A percentile compares a stretch with the other conserved stretches of the same genome.
Conservation (phyloP, 92 coral and sea anemone species). For the Muricea muricata region DNA sequence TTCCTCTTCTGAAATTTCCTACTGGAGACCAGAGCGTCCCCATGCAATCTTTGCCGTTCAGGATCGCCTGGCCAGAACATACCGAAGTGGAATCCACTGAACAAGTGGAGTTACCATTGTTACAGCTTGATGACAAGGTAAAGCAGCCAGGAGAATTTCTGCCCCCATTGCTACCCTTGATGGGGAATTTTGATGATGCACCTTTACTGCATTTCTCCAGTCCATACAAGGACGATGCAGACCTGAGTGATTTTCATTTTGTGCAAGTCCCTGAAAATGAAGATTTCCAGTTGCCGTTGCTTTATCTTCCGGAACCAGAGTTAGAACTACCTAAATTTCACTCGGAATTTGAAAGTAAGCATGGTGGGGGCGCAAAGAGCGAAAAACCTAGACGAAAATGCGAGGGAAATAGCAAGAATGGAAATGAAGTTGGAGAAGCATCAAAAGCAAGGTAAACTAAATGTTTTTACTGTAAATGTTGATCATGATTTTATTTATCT, state of each 20-base stretch:
- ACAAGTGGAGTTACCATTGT: slow-evolving; percentile 18
- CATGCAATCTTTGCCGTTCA: slow-evolving; percentile 22
- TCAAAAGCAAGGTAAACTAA: slow-evolving; percentile 21
- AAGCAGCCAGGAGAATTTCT: not conserved
- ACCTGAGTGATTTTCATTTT: slow-evolving; percentile 26
- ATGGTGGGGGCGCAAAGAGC: not conserved
- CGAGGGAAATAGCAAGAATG: not conserved
- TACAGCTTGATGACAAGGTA: slow-evolving; percentile 7
- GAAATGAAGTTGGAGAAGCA: not conserved
- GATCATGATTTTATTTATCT: too few species aligned
- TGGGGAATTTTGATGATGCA: not conserved
- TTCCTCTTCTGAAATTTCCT: slow-evolving; percentile 35
- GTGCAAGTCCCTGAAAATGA: slow-evolving; percentile 24
- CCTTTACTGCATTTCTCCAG: slow-evolving; percentile 7
- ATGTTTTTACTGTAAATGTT: too few species aligned
- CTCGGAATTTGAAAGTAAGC: not conserved
- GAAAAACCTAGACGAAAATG: not conserved
- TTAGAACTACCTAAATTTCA: not conserved
- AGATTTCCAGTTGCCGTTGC: slow-evolving; percentile 24
- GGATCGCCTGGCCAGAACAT: slow-evolving; percentile 42
- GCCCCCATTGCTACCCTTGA: not conserved
- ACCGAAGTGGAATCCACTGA: not conserved
- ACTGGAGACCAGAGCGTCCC: not conserved
- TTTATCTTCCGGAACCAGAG: slow-evolving; percentile 3
- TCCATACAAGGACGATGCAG: not conserved